Percentiles rank a stretch among this genome's conserved stretches.
Conservation (phyloP, 2,888 invertebrate genomes). For the Polietes domitor region DNA sequence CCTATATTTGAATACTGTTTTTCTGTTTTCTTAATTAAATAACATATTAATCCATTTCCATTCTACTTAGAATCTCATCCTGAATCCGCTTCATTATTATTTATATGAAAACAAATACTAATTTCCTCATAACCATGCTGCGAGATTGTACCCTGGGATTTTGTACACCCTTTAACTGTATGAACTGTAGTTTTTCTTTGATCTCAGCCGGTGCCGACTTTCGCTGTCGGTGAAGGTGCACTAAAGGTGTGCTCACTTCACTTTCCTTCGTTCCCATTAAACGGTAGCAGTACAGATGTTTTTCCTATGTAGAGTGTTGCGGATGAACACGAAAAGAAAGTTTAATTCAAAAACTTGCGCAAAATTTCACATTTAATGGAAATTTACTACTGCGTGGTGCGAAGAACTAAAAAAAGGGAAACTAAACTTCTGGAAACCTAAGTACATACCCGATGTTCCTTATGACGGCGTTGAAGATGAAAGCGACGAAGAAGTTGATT, state of each 20-base stretch:
- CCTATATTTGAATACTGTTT: too few relatives aligned
- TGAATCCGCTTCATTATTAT: too few relatives aligned
- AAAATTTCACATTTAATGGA: conserved; percentile 79
- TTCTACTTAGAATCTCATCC: too few relatives aligned
- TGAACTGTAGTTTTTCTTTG: conserved; percentile 26
- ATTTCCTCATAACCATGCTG: too few relatives aligned
- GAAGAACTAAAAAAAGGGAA: conserved; percentile 35
- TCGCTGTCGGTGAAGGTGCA: conserved; percentile 6
- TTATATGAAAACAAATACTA: too few relatives aligned
- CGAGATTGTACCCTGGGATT: too few relatives aligned
- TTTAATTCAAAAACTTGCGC: conserved; percentile 78
- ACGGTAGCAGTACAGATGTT: conserved; percentile 51
- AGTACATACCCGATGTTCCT: neutral
- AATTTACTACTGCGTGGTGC: conserved; percentile 76
- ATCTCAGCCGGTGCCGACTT: conserved; percentile 44
- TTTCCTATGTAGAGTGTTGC: conserved; percentile 4
- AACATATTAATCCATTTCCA: too few relatives aligned
- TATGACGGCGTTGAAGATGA: neutral
- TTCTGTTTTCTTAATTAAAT: too few relatives aligned
- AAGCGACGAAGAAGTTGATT: conserved; percentile 5
- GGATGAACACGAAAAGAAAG: conserved; percentile 70
- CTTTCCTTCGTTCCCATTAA: conserved; percentile 26
- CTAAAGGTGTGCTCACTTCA: conserved; percentile 52
- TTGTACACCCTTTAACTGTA: too few relatives aligned
- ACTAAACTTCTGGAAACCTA: neutral